Base-by-base conservation (phyloP, 2,797 vertebrate species). In the Gadopsis bispinosus region DNA sequence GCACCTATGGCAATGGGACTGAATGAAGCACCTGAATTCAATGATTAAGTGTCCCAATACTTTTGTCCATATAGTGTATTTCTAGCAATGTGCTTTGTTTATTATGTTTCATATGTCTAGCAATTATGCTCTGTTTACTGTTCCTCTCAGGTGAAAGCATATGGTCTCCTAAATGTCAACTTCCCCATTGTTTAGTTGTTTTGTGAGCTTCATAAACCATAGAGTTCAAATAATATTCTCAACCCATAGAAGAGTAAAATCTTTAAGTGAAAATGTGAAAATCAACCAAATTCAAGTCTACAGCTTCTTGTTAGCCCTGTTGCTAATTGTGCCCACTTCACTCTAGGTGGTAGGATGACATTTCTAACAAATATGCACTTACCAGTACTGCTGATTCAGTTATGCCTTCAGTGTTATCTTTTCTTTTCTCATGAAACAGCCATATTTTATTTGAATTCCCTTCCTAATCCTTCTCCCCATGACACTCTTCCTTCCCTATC, bases 401-500 rank as follows among this genome's bases (percentile, higher is more conserved):
- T 51, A 33, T 37, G 14, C 37, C 35, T 54, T 41, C 35, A 53
- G 68, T 43, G 29, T 80, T 58, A 39, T 63, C 7, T 60, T 54
- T 59, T 76, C 26, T 83, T 61, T 64, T 71, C 53, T 62, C 22
- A 4, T 64, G 8, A 71, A 63, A 33, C 31, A 47, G 53, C n/a
- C 6, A 12, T 1, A n/a, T 69, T 43, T 50, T 19, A 43, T 65
- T 54, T 33, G 9, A 47, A 35, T 75, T 63, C 39, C 7, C 43
- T 69, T 20, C 56, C 16, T 20, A 74, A 51, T 66, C 14, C 14
- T 54, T 43, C 53, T 53, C 51, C 59, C 68, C 33, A 16, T 75
- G 35, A 79, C 3, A 12, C 43, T 11, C 45, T 16, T 17, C 26
- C 26, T 4, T 41, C 10, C 2, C 63, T 9, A 10, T 81, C 70